These are phyloP conservation scores for Musca domestica DNA, from an alignment of 1,140 invertebrate genomes.

Conservation along the genomic window DNA sequence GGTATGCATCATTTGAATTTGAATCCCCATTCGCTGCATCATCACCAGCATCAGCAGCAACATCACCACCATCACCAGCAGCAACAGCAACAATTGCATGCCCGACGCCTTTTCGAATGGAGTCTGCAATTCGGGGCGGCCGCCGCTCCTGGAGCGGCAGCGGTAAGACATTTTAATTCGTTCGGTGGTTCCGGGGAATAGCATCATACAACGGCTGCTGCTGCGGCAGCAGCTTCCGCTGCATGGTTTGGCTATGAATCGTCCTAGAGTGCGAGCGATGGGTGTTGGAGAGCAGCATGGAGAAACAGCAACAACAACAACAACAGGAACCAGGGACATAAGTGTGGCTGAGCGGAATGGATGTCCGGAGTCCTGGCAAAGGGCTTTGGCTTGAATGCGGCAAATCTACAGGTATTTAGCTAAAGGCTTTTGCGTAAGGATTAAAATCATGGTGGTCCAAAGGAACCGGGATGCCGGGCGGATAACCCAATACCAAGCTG, in stretches of 20 bases:
- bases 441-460: background rate
- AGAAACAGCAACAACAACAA: background rate
- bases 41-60: constrained; percentile 49
- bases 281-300: too few species aligned
- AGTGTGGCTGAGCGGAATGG: background rate
- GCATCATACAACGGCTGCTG: constrained; percentile 49
- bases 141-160: constrained; percentile 46
- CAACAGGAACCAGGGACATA: background rate
- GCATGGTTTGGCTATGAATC: constrained; percentile 53
- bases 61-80: constrained; percentile 51
- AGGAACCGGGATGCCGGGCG: background rate
- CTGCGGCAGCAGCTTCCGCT: constrained; percentile 51
- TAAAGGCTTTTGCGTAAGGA: background rate
- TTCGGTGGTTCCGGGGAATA: constrained; percentile 51
- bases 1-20: constrained; percentile 42
- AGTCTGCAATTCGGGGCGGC: constrained; percentile 52
- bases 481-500: background rate
- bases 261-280: constrained; percentile 44
- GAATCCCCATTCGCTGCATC: constrained; percentile 46
- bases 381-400: background rate
- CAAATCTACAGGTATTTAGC: background rate
- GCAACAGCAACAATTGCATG: constrained; percentile 53
- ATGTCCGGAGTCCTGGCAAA: background rate
- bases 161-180: constrained; percentile 50
- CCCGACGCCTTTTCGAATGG: constrained; percentile 51